These are phyloP conservation scores for Hemiscyllium ocellatum DNA, from an alignment of 2,113 vertebrate genomes.

Conservation along the genomic window DNA sequence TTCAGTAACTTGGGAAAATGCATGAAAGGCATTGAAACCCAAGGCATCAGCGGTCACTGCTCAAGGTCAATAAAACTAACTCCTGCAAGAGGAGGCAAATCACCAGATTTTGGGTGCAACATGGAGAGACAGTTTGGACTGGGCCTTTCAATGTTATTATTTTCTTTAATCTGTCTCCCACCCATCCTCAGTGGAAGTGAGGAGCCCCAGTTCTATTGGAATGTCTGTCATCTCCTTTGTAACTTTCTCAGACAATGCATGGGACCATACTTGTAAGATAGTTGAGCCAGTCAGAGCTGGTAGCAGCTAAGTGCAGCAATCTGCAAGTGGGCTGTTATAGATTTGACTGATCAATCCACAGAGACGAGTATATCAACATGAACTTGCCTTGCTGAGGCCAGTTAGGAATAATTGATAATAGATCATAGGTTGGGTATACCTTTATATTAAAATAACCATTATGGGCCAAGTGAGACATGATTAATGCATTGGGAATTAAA, in stretches of 20 bases:
- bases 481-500: neutral
- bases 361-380: neutral
- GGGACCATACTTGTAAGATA: neutral
- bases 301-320: neutral
- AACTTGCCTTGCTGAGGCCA: neutral
- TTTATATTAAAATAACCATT: neutral
- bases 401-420: neutral
- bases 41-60: too few relatives aligned
- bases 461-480: neutral
- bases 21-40: neutral
- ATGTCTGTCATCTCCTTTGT: neutral
- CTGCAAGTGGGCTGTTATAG: too few relatives aligned
- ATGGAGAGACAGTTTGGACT: too few relatives aligned
- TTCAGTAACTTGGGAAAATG: neutral
- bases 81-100: too few relatives aligned
- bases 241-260: neutral
- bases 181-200: neutral
- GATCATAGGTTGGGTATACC: neutral
- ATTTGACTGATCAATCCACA: neutral
- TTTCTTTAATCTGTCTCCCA: neutral
- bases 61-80: too few relatives aligned
- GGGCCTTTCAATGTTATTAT: neutral
- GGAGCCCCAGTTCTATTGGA: neutral
- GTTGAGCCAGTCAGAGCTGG: neutral
- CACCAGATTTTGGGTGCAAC: too few relatives aligned